Evolutionary conservation across 2,888 invertebrate genomes (phyloP), one percentile per base, ranked within the genome.

Genomic region (Octonoba sinensis): DNA sequence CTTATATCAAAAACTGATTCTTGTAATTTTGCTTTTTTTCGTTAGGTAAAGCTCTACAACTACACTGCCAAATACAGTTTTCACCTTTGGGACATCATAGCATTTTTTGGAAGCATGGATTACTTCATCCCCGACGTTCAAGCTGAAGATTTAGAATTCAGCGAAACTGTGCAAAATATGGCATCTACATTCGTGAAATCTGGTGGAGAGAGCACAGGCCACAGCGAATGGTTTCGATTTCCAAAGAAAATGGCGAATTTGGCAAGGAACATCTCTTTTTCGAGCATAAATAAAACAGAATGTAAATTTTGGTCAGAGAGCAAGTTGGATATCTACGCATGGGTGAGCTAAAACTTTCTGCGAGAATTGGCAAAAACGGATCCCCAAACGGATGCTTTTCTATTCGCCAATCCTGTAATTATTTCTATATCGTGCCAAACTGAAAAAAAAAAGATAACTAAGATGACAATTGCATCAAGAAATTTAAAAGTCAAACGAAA

Each of bases 31-130:
- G 6, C 8, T 36, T 8, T 46, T 72, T 36, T 49, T 51, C 74
- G 74, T 36, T 54, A 83, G 83, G 79, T 75, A 11, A 74, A n/a
- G 49, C 82, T 60, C 79, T 85, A 57, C 59, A 67, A 83, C 22
- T 86, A 86, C 65, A 82, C 86, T 3, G 74, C 83, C 11, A 76
- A 70, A 56, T 83, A 83, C 71, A 83, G 83, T 16, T 86, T 86
- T 67, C 87, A 87, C 70, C 81, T 84, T 54, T 86, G 86, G 86
- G 87, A 87, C 76, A 62, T 84, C 12, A 85, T 86, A 49, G 87
- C 87, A 11, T 87, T 86, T 71, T 86, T 87, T 46, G 86, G 85
- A 16, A 67, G 81, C 20, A 86, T 86, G 22, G 86, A 85, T 3
- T 62, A 77, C 16, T 85, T 86, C 24, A 79, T 85, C n/a, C 67